Evolutionary conservation across 2,113 vertebrate species (phyloP).

Genomic region (Brachyhypopomus occidentalis): DNA sequence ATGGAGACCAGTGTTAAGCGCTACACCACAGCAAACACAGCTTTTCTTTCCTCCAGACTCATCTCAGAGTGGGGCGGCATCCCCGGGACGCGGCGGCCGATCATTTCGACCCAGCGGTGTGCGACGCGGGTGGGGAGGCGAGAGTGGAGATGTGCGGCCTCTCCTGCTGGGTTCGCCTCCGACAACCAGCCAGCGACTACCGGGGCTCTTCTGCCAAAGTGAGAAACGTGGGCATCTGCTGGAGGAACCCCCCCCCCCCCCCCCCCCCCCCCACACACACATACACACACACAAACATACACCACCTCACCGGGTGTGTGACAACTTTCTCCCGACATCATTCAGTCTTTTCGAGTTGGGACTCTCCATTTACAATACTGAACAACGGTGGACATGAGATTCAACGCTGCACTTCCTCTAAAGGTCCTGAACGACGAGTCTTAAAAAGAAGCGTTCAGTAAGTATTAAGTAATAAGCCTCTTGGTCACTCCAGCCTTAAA

Average conservation of each 20-base stretch:
- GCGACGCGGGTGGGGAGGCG: background rate
- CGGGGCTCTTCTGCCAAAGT: slow-evolving; percentile 6
- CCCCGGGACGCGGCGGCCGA: background rate
- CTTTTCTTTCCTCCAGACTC: slow-evolving; percentile 11
- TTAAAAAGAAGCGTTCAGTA: slow-evolving; percentile 8
- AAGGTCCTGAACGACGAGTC: slow-evolving; percentile 22
- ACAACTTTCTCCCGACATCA: slow-evolving; percentile 16
- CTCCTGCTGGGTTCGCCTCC: background rate
- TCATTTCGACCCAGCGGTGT: background rate
- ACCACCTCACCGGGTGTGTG: too few relatives aligned
- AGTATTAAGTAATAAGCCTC: slow-evolving; percentile 23
- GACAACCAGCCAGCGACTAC: background rate
- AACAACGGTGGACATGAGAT: slow-evolving; percentile 38
- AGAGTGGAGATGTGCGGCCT: slow-evolving; percentile 1
- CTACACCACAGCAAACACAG: slow-evolving; percentile 5
- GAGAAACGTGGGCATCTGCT: slow-evolving; percentile 10
- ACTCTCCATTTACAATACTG: slow-evolving; percentile 15
- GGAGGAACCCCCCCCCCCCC: too few relatives aligned
- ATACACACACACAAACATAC: too few relatives aligned
- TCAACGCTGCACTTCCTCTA: slow-evolving; percentile 25
- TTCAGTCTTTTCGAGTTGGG: slow-evolving; percentile 38
- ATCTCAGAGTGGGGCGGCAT: background rate
- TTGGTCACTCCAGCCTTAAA: slow-evolving; percentile 20
- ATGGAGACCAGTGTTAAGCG: slow-evolving; percentile 19
- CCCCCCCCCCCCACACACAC: background rate